Conservation (phyloP, 2,888 invertebrate species). For the Apocheima hispidaria region DNA sequence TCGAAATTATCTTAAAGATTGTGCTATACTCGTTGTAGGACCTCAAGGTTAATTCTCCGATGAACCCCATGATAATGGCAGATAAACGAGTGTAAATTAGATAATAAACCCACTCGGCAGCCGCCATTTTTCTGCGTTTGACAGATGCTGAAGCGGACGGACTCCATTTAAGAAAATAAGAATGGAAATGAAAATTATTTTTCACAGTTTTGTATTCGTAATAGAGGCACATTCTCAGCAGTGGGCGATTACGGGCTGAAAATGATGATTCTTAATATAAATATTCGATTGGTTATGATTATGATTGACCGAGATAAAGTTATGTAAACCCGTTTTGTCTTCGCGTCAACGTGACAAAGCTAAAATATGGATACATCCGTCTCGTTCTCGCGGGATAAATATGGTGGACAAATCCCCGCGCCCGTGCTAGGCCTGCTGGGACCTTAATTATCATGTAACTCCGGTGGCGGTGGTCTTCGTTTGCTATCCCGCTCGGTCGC, state of each 20-base stretch:
- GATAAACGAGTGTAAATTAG: slow-evolving; percentile 35
- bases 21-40: slow-evolving; percentile 27
- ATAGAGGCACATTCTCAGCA: too few species aligned
- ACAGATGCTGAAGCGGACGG: slow-evolving; percentile 19
- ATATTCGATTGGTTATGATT: neutral
- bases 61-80: slow-evolving; percentile 27
- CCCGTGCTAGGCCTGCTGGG: too few species aligned
- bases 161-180: slow-evolving; percentile 4
- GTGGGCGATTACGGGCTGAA: too few species aligned
- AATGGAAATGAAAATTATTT: slow-evolving; percentile 2
- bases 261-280: neutral
- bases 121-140: slow-evolving; percentile 26
- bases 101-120: slow-evolving; percentile 16
- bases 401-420: too few species aligned
- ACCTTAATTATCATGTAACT: too few species aligned
- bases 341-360: too few species aligned
- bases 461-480: too few species aligned
- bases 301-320: too few species aligned
- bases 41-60: slow-evolving; percentile 32
- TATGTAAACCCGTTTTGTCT: too few species aligned
- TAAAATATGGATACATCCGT: too few species aligned
- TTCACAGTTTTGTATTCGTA: neutral
- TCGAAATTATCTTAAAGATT: slow-evolving; percentile 29
- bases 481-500: too few species aligned
- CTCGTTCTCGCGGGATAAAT: too few species aligned